phyloP scores from a whole-genome alignment of 2,888 invertebrate genomes.

The Resseliella maxima region DNA sequence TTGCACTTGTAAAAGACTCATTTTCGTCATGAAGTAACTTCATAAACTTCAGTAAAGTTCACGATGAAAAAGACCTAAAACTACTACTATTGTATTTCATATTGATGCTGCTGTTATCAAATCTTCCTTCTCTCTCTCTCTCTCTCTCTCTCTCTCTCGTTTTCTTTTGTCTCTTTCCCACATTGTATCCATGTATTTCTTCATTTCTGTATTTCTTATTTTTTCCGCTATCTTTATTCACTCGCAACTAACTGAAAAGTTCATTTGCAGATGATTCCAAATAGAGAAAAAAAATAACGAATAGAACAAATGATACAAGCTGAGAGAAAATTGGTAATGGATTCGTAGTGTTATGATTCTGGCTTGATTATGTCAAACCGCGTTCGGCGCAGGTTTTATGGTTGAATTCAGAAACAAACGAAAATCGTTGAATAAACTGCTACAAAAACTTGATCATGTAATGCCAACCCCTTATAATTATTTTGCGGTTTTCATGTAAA shows the following conservation, averaged over 20 bases:
- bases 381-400: not conserved
- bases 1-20: not conserved
- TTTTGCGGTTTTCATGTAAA: conserved; percentile 32
- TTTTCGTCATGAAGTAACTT: conserved; percentile 16
- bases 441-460: conserved; percentile 15
- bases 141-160: not conserved
- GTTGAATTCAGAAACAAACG: not conserved
- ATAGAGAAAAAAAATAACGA: not conserved
- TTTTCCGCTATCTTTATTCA: not conserved
- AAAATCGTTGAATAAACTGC: conserved; percentile 18
- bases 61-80: not conserved
- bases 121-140: not conserved
- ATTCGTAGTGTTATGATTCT: conserved; percentile 17
- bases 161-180: too few relatives aligned
- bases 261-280: conserved; percentile 24
- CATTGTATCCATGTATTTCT: too few relatives aligned
- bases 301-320: conserved; percentile 36
- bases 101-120: not conserved
- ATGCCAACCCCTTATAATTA: conserved; percentile 14
- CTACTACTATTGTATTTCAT: conserved; percentile 11
- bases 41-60: not conserved
- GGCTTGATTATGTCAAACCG: not conserved
- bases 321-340: not conserved
- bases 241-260: conserved; percentile 19
- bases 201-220: too few relatives aligned